Evolutionary conservation across 30 jellyfish, hydroid and myxozoan genomes (phyloP).

Genomic region (Cassiopea andromeda): DNA sequence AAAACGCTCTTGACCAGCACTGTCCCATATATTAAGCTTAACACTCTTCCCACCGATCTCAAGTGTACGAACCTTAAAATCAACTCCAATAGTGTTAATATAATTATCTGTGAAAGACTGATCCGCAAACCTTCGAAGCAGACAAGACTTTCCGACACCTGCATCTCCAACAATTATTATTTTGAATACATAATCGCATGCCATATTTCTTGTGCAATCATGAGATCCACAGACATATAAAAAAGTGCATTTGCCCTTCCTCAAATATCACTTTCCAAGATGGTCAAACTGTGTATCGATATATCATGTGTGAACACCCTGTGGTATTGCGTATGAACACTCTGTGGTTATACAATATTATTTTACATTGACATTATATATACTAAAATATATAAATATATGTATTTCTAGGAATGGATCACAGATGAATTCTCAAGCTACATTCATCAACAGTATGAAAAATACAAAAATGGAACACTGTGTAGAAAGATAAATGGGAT

Average conservation of each 20-base stretch:
- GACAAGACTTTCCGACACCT: constrained; percentile 97
- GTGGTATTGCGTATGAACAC: too few relatives aligned
- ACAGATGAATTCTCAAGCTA: too few relatives aligned
- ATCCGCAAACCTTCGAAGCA: constrained; percentile 97
- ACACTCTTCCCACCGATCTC: constrained; percentile 89
- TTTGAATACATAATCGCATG: constrained; percentile 96
- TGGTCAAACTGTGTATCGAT: too few relatives aligned
- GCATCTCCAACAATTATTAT: constrained; percentile 97
- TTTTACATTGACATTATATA: too few relatives aligned
- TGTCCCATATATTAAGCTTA: constrained; percentile 96
- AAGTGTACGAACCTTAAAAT: constrained; percentile 93
- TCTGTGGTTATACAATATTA: too few relatives aligned
- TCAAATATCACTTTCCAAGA: too few relatives aligned
- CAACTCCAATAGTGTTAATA: constrained; percentile 98
- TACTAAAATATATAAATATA: too few relatives aligned
- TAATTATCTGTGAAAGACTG: constrained; percentile 95
- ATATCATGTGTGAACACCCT: too few relatives aligned
- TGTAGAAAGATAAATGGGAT: too few relatives aligned
- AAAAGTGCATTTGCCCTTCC: not conserved
- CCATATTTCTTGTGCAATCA: constrained; percentile 52
- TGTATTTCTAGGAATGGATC: too few relatives aligned
- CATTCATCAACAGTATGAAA: too few relatives aligned
- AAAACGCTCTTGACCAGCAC: constrained; percentile 99
- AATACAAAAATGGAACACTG: too few relatives aligned
- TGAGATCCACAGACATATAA: not conserved